A percentile compares a stretch with the other conserved stretches of the same genome.
Evolutionary conservation across 2,888 invertebrate genomes (phyloP).

Genomic region (Spodoptera exigua): DNA sequence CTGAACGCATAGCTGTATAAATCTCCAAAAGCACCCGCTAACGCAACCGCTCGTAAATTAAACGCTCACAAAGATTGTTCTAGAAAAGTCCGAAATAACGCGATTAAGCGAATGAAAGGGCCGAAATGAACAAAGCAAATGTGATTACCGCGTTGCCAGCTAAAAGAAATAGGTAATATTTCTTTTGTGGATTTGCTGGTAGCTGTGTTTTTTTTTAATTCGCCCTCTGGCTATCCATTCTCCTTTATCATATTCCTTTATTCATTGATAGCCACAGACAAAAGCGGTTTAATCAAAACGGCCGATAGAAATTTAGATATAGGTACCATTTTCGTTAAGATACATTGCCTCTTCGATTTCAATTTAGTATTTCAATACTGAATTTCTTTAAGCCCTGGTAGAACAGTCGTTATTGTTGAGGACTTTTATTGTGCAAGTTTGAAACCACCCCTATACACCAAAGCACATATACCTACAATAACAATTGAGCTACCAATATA

Average conservation of each 20-base stretch:
- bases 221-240: slow-evolving; percentile 61
- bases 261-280: slow-evolving; percentile 62
- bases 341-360: slow-evolving; percentile 16
- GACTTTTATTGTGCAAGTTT: no score
- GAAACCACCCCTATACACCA: not conserved
- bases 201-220: slow-evolving; percentile 65
- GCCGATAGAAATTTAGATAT: slow-evolving; percentile 53
- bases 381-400: slow-evolving; percentile 6
- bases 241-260: slow-evolving; percentile 62
- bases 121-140: slow-evolving; percentile 88
- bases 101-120: slow-evolving; percentile 88
- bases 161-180: slow-evolving; percentile 87
- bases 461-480: no score
- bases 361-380: slow-evolving; percentile 10
- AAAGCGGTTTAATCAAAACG: slow-evolving; percentile 58
- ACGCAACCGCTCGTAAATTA: slow-evolving; percentile 62
- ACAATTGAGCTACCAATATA: slow-evolving; percentile 12
- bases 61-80: slow-evolving; percentile 70
- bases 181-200: slow-evolving; percentile 75
- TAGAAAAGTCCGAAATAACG: slow-evolving; percentile 84
- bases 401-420: no score
- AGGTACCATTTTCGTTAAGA: slow-evolving; percentile 32
- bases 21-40: slow-evolving; percentile 40
- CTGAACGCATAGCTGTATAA: slow-evolving; percentile 52
- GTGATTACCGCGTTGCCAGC: slow-evolving; percentile 86